Evolutionary conservation across 2,888 invertebrate species (phyloP), one percentile per base, ranked within the genome.

Genomic region (Tenodera sinensis): DNA sequence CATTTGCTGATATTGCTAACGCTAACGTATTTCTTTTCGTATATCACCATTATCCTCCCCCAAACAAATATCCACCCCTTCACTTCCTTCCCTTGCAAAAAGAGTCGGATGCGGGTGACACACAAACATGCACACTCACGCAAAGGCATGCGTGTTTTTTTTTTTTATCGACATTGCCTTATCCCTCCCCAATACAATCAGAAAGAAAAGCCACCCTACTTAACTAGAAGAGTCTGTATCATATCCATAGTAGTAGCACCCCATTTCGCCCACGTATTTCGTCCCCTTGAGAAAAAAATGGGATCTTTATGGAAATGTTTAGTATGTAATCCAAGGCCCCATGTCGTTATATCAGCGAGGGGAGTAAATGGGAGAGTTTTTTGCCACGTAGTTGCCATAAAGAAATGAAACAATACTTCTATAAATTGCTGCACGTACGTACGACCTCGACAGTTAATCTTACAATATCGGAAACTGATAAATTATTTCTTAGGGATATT

Each of bases 271-370:
- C 87, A 87, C 87, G 47, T 84, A 25, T 84, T 84, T 85, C 54
- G 54, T 71, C 87, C 87, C 87, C 87, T 81, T 83, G 28, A 71
- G 54, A 71, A 54, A 81, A 28, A 91, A 90, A 91, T 91, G 91
- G 90, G 91, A 91, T 90, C 88, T 91, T 91, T 91, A 91, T 91
- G 91, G 91, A 91, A 91, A 91, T 91, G 90, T 88, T 90, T 90
- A 83, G 81, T 89, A 87, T 89, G 91, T 91, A 91, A 91, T 91
- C 91, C 90, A 14, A 28, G 89, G 86, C 20, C 54, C 54, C 25
- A 71, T 71, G 54, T 71, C 54, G 54, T 71, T 83, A 83, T 85
- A 83, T 89, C 84, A 28, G 83, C n/a, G 25, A 85, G 34, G 85
- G 42, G 85, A 42, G 85, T 30, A 83, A 83, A 28, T 83, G 83